Percentiles rank a stretch among this genome's conserved stretches.
phyloP scores from a whole-genome alignment of 2,888 invertebrate genomes.

The Dynastes hyllus region DNA sequence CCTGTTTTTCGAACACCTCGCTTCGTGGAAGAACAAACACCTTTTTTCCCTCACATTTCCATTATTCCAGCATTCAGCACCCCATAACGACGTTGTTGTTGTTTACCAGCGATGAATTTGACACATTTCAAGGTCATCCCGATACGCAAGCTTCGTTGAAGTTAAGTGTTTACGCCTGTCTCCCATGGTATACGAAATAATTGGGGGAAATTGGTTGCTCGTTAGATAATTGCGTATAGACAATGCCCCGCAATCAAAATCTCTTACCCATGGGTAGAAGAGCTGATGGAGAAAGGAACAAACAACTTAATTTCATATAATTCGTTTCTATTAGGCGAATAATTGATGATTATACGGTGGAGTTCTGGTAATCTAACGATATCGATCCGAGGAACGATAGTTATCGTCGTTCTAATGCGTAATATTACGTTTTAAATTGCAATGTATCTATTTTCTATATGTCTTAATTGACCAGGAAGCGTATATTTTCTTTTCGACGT shows the following conservation, averaged over 20 bases:
- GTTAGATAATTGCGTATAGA: constrained; percentile 2
- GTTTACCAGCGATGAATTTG: neutral
- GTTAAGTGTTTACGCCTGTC: constrained; percentile 6
- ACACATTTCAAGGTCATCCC: neutral
- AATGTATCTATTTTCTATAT: neutral
- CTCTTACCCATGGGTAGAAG: neutral
- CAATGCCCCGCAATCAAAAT: constrained; percentile 6
- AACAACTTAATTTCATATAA: constrained; percentile 22
- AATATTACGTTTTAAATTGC: neutral
- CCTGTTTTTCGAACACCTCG: too few relatives aligned
- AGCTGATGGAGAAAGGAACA: neutral
- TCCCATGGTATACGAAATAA: neutral
- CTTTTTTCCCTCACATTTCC: neutral
- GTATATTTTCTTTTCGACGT: neutral
- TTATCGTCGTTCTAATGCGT: neutral
- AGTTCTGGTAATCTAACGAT: neutral
- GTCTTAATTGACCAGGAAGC: neutral
- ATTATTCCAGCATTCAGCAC: neutral
- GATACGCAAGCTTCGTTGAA: neutral
- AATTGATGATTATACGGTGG: neutral
- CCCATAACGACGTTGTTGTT: neutral
- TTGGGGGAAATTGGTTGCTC: neutral
- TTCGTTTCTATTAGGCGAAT: neutral
- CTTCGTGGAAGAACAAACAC: neutral
- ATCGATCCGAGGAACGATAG: neutral